Evolutionary conservation across 2,888 invertebrate genomes (phyloP), one percentile per base, ranked within the genome.

Genomic region (Teleogryllus oceanicus): DNA sequence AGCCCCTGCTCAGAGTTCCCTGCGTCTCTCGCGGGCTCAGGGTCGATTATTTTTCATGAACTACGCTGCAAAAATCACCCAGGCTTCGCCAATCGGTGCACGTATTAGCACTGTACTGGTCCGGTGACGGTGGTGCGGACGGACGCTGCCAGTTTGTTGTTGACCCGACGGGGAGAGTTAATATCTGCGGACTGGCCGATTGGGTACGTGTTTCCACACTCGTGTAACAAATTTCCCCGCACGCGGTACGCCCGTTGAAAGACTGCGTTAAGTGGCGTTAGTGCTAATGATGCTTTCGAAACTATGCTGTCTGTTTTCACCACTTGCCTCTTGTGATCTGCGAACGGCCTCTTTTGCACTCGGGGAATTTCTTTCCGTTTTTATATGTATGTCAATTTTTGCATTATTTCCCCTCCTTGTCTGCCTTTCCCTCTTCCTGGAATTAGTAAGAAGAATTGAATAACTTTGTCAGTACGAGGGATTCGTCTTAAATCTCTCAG

Each of bases 211-310:
- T 62, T 62, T 62, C 62, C 16, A 62, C 62, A 62, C 62, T 62
- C 62, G 62, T 62, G 62, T 62, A 62, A 18, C 62, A 62, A 62
- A 62, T 62, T 62, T 62, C 62, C 62, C 62, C 62, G 62, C 62
- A n/a, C 13, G 62, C n/a, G 13, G 62, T n/a, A n/a, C 62, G 13
- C 16, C 62, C 16, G 62, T n/a, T n/a, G 62, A 62, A 62, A n/a
- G 62, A 62, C 62, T 62, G 62, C 62, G 13, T 62, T 62, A 62
- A 62, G 62, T 62, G 62, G 16, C 16, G 13, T 62, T 62, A n/a
- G n/a, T n/a, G 62, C 62, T 62, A 62, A 62, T 62, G 62, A 62
- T 62, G 62, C 62, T 18, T n/a, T 62, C 62, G n/a, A 13, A n/a
- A n/a, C 13, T 16, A n/a, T 13, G n/a, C n/a, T 13, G 13, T 13